These are phyloP conservation scores for Colinus virginianus DNA, from an alignment of 2,113 vertebrate genomes.

Conservation along the genomic window DNA sequence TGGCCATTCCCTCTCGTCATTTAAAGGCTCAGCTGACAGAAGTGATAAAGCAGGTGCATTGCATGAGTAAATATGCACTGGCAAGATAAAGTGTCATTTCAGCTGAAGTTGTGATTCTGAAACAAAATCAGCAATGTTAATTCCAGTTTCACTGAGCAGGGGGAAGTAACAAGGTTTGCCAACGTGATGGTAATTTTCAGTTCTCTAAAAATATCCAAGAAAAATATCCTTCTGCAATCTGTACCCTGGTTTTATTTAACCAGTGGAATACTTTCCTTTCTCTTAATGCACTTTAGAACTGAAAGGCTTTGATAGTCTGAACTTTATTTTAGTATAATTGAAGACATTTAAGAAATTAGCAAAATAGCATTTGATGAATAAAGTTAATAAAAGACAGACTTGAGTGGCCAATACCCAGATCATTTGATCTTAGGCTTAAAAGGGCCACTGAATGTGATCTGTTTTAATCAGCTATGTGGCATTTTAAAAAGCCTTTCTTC, in stretches of 20 bases:
- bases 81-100: slow-evolving; percentile 39
- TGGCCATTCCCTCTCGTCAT: not conserved
- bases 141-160: slow-evolving; percentile 31
- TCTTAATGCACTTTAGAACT: not conserved
- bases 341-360: not conserved
- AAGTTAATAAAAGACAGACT: not conserved
- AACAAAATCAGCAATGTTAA: slow-evolving; percentile 52
- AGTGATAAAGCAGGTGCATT: not conserved
- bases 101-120: slow-evolving; percentile 50
- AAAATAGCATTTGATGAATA: not conserved
- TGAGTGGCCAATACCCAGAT: not conserved
- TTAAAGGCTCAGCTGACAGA: not conserved
- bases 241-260: not conserved
- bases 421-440: not conserved
- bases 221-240: not conserved
- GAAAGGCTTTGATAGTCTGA: not conserved
- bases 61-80: slow-evolving; percentile 29
- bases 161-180: slow-evolving; percentile 37
- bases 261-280: not conserved
- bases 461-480: not conserved
- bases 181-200: slow-evolving; percentile 36
- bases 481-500: not conserved
- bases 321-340: not conserved
- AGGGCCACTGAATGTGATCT: not conserved
- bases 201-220: not conserved